Percentiles rank a stretch among this genome's conserved stretches.
Evolutionary conservation across 2,113 vertebrate genomes (phyloP).

Genomic region (Urocolius indicus): DNA sequence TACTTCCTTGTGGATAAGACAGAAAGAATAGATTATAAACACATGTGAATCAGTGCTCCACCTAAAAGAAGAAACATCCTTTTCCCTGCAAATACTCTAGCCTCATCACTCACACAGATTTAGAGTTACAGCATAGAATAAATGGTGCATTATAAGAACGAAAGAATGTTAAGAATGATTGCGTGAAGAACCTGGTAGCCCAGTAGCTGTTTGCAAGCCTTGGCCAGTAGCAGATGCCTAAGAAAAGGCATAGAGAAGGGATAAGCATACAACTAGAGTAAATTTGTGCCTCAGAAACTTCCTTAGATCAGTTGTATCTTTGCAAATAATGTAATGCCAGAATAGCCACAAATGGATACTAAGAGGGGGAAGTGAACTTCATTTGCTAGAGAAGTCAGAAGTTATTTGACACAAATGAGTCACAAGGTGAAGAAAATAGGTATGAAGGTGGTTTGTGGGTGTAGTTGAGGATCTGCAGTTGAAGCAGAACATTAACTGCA

Average conservation of each 20-base stretch:
- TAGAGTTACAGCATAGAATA: neutral
- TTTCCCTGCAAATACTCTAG: neutral
- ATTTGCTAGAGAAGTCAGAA: neutral
- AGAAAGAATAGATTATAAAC: neutral
- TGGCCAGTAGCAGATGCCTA: neutral
- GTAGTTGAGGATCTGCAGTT: neutral
- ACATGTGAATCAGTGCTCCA: neutral
- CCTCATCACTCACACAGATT: neutral
- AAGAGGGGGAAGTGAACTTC: neutral
- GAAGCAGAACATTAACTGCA: neutral
- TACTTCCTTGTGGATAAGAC: neutral
- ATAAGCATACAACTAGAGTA: neutral
- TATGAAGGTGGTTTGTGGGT: neutral
- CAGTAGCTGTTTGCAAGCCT: neutral
- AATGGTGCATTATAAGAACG: neutral
- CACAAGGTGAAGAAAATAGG: neutral
- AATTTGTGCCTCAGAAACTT: neutral
- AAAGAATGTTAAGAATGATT: neutral
- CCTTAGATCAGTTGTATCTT: neutral
- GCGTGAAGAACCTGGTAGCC: neutral
- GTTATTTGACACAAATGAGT: neutral
- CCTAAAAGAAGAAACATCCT: constrained; percentile 1
- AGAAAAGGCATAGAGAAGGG: neutral
- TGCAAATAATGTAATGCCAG: neutral
- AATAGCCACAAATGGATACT: neutral